Percentiles rank a stretch among this genome's conserved stretches.
These are phyloP conservation scores for Zaprionus lachaisei DNA, from an alignment of 1,140 invertebrate species.

Conservation along the genomic window DNA sequence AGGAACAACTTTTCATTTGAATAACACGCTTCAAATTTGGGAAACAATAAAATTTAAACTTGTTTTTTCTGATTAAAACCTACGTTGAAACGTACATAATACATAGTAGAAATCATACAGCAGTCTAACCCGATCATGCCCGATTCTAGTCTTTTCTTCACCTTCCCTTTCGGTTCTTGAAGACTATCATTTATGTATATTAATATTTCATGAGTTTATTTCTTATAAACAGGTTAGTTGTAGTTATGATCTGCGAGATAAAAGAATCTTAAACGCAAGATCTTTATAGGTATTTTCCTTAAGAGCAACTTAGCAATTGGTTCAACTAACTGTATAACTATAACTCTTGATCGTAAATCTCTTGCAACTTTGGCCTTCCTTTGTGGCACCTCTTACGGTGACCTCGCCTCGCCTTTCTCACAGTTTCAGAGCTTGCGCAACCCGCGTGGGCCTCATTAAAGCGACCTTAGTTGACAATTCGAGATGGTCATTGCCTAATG, in stretches of 20 bases:
- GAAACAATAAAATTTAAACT: background rate
- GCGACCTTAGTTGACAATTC: conserved; percentile 65
- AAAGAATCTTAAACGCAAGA: background rate
- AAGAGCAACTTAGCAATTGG: background rate
- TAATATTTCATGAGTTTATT: conserved; percentile 1
- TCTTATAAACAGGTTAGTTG: conserved; percentile 1
- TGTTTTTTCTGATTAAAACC: background rate
- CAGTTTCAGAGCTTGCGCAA: conserved; percentile 43
- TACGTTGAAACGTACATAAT: background rate
- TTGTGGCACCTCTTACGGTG: background rate
- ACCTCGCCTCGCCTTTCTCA: conserved; percentile 45
- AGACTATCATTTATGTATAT: conserved; percentile 9
- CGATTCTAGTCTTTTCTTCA: conserved; percentile 1
- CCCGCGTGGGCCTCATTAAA: conserved; percentile 61
- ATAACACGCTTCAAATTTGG: background rate
- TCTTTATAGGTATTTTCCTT: background rate
- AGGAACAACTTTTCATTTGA: conserved; percentile 2
- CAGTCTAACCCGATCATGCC: background rate
- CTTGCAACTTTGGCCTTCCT: background rate
- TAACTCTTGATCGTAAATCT: background rate
- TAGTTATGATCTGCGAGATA: background rate
- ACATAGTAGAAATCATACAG: conserved; percentile 1
- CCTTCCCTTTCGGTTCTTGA: conserved; percentile 2
- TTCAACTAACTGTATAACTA: conserved; percentile 6
- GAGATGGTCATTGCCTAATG: conserved; percentile 54